These are phyloP conservation scores for Hydriomena furcata DNA, from an alignment of 2,888 invertebrate species.

Conservation along the genomic window DNA sequence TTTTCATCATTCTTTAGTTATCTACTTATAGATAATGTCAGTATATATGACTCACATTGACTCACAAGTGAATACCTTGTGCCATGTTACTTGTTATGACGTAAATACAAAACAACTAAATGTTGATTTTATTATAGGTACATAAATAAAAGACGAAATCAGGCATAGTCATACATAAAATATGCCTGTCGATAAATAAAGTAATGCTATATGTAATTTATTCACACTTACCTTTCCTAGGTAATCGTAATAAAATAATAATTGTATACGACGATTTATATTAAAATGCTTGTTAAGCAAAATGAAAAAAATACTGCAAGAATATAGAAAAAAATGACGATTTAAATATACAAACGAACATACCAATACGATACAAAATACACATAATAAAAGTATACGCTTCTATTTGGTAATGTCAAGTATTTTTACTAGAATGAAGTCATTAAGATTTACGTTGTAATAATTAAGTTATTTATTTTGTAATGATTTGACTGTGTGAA, in stretches of 20 bases:
- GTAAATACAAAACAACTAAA: constrained; percentile 19
- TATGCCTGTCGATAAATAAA: background rate
- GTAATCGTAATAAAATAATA: background rate
- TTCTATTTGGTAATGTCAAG: constrained; percentile 41
- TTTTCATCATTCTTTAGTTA: background rate
- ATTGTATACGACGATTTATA: constrained; percentile 8
- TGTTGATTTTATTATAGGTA: constrained; percentile 6
- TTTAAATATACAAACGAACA: background rate
- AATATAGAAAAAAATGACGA: background rate
- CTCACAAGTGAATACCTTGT: constrained; percentile 77
- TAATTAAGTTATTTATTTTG: constrained; percentile 75
- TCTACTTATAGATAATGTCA: constrained; percentile 30
- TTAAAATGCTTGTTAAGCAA: background rate
- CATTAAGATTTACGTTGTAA: constrained; percentile 64
- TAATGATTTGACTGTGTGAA: constrained; percentile 46
- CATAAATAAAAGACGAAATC: constrained; percentile 8
- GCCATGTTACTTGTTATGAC: constrained; percentile 57
- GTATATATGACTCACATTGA: constrained; percentile 42
- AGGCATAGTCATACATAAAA: background rate
- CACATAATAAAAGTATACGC: constrained; percentile 32
- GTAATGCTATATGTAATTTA: background rate
- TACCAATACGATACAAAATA: constrained; percentile 1
- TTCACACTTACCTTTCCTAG: too few relatives aligned
- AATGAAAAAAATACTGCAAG: background rate
- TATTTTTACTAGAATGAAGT: constrained; percentile 61